Evolutionary conservation across 2,797 vertebrate genomes (phyloP), one percentile per base, ranked within the genome.

Genomic region (Girardinus metallicus): DNA sequence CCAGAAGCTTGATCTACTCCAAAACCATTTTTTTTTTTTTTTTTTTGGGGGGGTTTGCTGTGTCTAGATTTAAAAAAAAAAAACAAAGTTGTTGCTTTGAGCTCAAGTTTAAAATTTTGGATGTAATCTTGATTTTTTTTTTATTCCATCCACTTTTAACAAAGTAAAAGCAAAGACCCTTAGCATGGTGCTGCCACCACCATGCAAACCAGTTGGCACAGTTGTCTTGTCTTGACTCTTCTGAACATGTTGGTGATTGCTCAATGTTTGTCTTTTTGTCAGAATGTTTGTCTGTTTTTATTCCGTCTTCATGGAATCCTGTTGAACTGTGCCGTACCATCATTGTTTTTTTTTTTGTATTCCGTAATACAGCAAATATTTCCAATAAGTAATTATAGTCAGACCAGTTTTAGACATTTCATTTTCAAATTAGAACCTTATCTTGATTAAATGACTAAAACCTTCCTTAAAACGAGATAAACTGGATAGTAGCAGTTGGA

Each of bases 181-280:
- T 26, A 41, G 39, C 66, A 70, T 70, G 66, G 66, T n/a, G 39
- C 66, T 70, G 39, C 66, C 39, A 43, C 64, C 66, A 70, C 66
- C 66, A 43, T 70, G 66, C 66, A 12, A 43, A 41, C 11, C 64
- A 66, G 62, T 66, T 23, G 34, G 8, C 18, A 39, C 16, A 23
- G 10, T 68, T 10, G 41, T 68, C 21, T 2, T 66, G 34, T 23
- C 34, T 41, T 39, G 9, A 68, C 16, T 23, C 18, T 4, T 62
- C 57, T 34, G 26, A 68, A 23, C 21, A 68, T 23, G 36, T 41
- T 70, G 26, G 8, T 70, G 39, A 39, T 26, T 4, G 23, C 6
- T 71, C 2, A 29, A 44, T 16, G 41, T n/a, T 16, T 29, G 13
- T 70, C 39, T 70, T n/a, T n/a, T n/a, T n/a, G n/a, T 62, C 11